These are phyloP conservation scores for Aphaenogaster floridana DNA, from an alignment of 1,140 invertebrate species.

Conservation along the genomic window DNA sequence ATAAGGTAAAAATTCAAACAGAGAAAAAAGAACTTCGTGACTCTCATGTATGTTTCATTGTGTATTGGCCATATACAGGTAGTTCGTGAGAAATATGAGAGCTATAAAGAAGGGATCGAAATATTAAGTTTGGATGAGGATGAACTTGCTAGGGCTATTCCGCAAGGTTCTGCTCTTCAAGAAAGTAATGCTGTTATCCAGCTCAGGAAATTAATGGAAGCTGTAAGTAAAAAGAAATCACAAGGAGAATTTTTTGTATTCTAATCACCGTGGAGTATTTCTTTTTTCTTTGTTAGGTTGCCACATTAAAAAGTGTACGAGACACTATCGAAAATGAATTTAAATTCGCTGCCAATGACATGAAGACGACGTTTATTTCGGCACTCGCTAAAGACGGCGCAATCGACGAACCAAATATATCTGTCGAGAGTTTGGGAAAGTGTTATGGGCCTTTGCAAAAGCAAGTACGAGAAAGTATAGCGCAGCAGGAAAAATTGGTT, in stretches of 20 bases:
- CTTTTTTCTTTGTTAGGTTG: conserved; percentile 88
- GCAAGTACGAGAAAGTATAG: conserved; percentile 92
- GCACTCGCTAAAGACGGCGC: conserved; percentile 94
- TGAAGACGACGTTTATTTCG: conserved; percentile 93
- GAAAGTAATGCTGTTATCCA: conserved; percentile 89
- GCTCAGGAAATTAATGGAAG: conserved; percentile 94
- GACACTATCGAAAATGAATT: conserved; percentile 96
- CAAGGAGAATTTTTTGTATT: conserved; percentile 15
- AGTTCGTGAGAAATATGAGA: conserved; percentile 95
- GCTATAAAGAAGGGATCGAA: conserved; percentile 93
- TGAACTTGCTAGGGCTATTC: conserved; percentile 89
- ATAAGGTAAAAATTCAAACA: conserved; percentile 87
- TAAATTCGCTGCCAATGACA: conserved; percentile 94
- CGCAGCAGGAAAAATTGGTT: conserved; percentile 93
- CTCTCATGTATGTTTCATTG: conserved; percentile 76
- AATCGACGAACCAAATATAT: conserved; percentile 95
- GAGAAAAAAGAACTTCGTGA: conserved; percentile 8
- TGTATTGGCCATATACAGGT: conserved; percentile 85
- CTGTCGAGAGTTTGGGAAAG: conserved; percentile 92
- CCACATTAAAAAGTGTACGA: conserved; percentile 95
- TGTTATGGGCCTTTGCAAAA: conserved; percentile 94
- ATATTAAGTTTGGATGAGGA: conserved; percentile 92
- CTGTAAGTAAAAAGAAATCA: conserved; percentile 84
- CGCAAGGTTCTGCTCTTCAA: conserved; percentile 87
- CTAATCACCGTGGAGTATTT: not conserved